A percentile compares a stretch with the other conserved stretches of the same genome.
phyloP scores from a whole-genome alignment of 2,113 vertebrate genomes.

The Otocyon megalotis region DNA sequence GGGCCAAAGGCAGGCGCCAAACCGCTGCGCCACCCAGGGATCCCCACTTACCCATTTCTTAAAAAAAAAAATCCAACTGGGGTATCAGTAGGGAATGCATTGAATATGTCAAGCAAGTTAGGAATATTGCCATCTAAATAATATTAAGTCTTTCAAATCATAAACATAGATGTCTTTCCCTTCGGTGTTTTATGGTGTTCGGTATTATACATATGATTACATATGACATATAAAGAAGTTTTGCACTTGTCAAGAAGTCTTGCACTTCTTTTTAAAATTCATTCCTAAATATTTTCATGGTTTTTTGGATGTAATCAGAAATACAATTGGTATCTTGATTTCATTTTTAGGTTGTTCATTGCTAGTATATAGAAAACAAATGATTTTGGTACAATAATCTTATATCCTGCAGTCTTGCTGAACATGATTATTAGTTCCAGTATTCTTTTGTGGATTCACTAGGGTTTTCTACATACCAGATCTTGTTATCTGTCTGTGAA shows the following conservation, averaged over 20 bases:
- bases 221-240: background rate
- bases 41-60: background rate
- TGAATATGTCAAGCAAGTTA: background rate
- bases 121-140: background rate
- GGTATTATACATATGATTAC: background rate
- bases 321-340: background rate
- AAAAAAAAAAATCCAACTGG: background rate
- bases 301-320: background rate
- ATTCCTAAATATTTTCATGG: constrained; percentile 40
- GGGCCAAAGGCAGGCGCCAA: too few relatives aligned
- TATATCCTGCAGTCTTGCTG: background rate
- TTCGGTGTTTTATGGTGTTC: background rate
- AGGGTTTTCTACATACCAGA: background rate
- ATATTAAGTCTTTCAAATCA: background rate
- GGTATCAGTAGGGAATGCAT: background rate
- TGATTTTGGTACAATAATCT: background rate
- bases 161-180: background rate
- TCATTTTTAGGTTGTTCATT: background rate
- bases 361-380: background rate
- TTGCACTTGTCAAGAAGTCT: background rate
- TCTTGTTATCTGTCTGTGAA: background rate
- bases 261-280: background rate
- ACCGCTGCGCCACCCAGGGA: too few relatives aligned
- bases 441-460: background rate
- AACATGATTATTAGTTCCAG: background rate